phyloP scores from a whole-genome alignment of 2,113 vertebrate species.

The Epinephelus cyanopodus region DNA sequence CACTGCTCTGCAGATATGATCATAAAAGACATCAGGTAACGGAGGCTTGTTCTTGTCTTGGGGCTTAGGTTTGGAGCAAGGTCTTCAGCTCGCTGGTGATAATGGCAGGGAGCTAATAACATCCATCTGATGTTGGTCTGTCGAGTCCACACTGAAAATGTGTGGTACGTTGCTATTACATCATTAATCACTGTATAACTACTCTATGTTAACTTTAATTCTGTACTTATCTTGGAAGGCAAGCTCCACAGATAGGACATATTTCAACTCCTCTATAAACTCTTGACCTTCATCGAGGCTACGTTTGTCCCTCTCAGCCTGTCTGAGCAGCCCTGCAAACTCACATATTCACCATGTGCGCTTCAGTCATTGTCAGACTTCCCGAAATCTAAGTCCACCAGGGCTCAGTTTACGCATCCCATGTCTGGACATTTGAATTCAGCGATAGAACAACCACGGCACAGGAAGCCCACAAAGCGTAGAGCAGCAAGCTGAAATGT shows the following conservation, averaged over 20 bases:
- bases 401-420: constrained; percentile 7
- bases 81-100: constrained; percentile 12
- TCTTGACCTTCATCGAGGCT: background rate
- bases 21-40: constrained; percentile 54
- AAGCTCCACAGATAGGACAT: background rate
- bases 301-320: background rate
- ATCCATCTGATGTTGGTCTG: background rate
- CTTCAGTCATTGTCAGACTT: constrained; percentile 26
- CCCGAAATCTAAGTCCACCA: background rate
- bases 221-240: background rate
- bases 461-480: constrained; percentile 26
- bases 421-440: constrained; percentile 48
- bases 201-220: background rate
- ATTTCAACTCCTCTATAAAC: background rate
- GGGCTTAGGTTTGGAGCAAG: constrained; percentile 23
- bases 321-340: background rate
- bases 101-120: constrained; percentile 3
- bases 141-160: constrained; percentile 2
- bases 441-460: constrained; percentile 1
- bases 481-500: constrained; percentile 51
- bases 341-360: background rate
- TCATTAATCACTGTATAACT: background rate
- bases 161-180: background rate
- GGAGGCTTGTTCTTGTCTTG: constrained; percentile 22
- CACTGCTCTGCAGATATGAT: constrained; percentile 51